phyloP scores from a whole-genome alignment of 2,888 invertebrate genomes.

The Caenorhabditis wallacei region DNA sequence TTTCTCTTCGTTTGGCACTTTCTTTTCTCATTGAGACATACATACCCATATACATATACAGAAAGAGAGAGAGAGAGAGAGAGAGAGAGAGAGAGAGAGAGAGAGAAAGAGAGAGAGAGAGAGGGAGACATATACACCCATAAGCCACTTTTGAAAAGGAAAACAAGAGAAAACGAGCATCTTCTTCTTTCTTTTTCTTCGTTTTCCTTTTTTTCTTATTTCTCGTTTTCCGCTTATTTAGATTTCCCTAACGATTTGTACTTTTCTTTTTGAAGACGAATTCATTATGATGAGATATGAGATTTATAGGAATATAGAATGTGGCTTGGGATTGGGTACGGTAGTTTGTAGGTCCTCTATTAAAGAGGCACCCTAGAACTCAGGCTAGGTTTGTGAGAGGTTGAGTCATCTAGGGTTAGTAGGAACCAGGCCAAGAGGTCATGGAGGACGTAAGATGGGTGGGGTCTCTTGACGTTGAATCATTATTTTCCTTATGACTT shows the following conservation, averaged over 20 bases:
- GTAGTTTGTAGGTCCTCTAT: no score
- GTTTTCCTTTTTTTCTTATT: slow-evolving; percentile 15
- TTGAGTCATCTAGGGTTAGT: no score
- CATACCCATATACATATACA: slow-evolving; percentile 20
- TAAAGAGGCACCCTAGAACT: no score
- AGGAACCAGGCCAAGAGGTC: no score
- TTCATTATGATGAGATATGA: slow-evolving; percentile 16
- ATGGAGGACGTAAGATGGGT: no score
- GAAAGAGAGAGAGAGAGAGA: background rate
- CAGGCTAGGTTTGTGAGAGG: no score
- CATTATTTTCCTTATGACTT: no score
- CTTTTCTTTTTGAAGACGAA: slow-evolving; percentile 4
- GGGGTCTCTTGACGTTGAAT: no score
- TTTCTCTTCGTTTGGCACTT: slow-evolving; percentile 32
- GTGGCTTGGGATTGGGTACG: no score
- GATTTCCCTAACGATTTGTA: background rate
- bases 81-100: background rate
- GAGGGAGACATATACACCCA: slow-evolving; percentile 5
- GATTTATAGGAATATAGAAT: background rate
- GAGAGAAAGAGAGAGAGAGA: background rate
- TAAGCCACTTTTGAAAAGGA: slow-evolving; percentile 49
- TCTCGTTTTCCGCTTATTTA: slow-evolving; percentile 22
- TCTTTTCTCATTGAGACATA: background rate
- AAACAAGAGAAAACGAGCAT: background rate
- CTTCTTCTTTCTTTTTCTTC: slow-evolving; percentile 2